Percentiles rank a stretch among this genome's conserved stretches.
Conservation (phyloP, 2,888 invertebrate species). For the Patella depressa region DNA sequence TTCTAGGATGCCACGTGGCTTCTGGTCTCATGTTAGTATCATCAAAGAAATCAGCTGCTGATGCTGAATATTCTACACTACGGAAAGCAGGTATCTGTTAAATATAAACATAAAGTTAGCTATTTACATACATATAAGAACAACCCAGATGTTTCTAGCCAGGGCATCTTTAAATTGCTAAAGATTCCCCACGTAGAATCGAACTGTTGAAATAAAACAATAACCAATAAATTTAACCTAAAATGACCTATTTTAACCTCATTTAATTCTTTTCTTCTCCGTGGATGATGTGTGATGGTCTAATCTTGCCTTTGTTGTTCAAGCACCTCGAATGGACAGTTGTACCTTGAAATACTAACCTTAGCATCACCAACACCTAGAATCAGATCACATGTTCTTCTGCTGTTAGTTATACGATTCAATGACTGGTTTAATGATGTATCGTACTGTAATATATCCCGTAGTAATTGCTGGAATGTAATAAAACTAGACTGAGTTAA, state of each 20-base stretch:
- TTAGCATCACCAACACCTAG: slow-evolving; percentile 57
- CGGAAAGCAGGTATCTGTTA: slow-evolving; percentile 40
- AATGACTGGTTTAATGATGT: slow-evolving; percentile 42
- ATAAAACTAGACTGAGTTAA: too few species aligned
- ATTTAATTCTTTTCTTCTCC: too few species aligned
- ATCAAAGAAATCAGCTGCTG: slow-evolving; percentile 51
- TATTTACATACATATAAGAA: too few species aligned
- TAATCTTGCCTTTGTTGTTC: too few species aligned
- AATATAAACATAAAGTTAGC: too few species aligned
- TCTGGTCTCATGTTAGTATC: slow-evolving; percentile 47
- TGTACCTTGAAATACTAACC: slow-evolving; percentile 29
- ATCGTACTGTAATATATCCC: slow-evolving; percentile 55
- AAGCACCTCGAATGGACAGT: background rate
- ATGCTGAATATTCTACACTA: slow-evolving; percentile 52
- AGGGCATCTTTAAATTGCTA: too few species aligned
- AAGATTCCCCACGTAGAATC: too few species aligned
- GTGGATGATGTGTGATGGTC: too few species aligned
- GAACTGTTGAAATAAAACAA: too few species aligned
- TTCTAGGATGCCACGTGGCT: slow-evolving; percentile 52
- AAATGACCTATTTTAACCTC: too few species aligned
- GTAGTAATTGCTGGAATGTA: slow-evolving; percentile 42
- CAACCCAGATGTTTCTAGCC: too few species aligned
- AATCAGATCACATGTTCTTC: slow-evolving; percentile 54
- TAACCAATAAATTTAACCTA: too few species aligned
- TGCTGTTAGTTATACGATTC: slow-evolving; percentile 38